Evolutionary conservation across 2,797 vertebrate genomes (phyloP), one percentile per base, ranked within the genome.

Genomic region (Amphiprion clarkii): DNA sequence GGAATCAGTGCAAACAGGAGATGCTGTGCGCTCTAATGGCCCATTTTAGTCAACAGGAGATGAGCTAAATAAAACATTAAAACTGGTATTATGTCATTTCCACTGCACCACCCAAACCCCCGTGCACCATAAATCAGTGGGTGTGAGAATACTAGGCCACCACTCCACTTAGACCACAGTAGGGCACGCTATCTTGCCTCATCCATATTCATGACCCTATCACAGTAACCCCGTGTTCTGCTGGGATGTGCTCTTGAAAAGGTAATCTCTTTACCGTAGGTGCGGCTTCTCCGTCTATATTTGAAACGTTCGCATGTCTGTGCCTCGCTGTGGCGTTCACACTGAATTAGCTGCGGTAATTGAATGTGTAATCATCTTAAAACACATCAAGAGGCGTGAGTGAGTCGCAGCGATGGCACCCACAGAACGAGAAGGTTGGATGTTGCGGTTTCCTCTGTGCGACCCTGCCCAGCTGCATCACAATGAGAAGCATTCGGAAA

Each of bases 51-150:
- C 83, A 87, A 89, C 83, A 87, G 83, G 78, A 89, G 86, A 86
- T 51, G 73, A 87, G 71, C 76, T 91, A 84, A 89, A 92, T 92
- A 85, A 92, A 92, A 91, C 82, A 93, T 92, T 83, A 85, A 81
- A 78, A 74, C 74, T 57, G 67, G 81, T 86, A 88, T 92, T 83
- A 91, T 92, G 86, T 86, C 80, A 77, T 86, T 88, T 90, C 71
- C 89, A 81, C 81, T 51, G 83, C 40, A 59, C 71, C 76, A 76
- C 70, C 58, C 73, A 78, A 78, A 77, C 82, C 79, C 46, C 60
- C 75, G 44, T 62, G 68, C 74, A 68, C 67, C 55, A 76, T 60
- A 81, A 91, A 81, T 79, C 79, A 81, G 83, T 79, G 87, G 74
- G 85, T 83, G 82, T 82, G 82, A 87, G 87, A 89, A 87, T 81